A percentile compares a stretch with the other conserved stretches of the same genome.
phyloP scores from a whole-genome alignment of 2,888 invertebrate genomes.

The Oxycera nigricornis region DNA sequence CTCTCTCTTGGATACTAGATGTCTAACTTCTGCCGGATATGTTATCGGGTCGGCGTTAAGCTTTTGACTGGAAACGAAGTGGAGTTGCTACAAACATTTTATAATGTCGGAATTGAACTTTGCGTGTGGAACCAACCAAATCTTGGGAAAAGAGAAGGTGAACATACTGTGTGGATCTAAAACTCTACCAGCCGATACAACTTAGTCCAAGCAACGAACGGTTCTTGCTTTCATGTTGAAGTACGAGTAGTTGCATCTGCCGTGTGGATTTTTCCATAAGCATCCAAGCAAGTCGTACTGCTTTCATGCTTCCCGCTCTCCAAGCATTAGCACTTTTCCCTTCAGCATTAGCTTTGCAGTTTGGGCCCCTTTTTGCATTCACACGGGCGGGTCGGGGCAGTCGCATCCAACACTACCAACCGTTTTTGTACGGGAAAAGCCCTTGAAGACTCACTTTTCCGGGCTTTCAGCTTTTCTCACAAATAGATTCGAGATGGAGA shows the following conservation, averaged over 20 bases:
- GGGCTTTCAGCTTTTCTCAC: no score
- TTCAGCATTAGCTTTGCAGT: neutral
- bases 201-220: neutral
- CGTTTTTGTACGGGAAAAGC: neutral
- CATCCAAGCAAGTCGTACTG: neutral
- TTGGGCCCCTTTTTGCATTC: neutral
- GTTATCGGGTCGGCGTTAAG: constrained; percentile 56
- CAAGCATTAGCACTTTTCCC: neutral
- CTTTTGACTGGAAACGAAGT: constrained; percentile 60
- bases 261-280: neutral
- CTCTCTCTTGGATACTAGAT: constrained; percentile 32
- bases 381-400: neutral
- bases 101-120: constrained; percentile 50
- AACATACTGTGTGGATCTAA: constrained; percentile 14
- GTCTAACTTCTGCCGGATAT: constrained; percentile 44
- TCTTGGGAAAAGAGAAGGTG: constrained; percentile 36
- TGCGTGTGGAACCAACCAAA: constrained; percentile 25
- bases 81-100: constrained; percentile 61
- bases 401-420: neutral
- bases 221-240: neutral
- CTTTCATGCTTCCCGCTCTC: neutral
- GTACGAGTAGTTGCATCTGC: neutral
- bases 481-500: no score
- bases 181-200: neutral
- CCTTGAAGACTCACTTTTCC: neutral